Evolutionary conservation across 2,797 vertebrate species (phyloP), one percentile per base, ranked within the genome.

Genomic region (Melanogrammus aeglefinus): DNA sequence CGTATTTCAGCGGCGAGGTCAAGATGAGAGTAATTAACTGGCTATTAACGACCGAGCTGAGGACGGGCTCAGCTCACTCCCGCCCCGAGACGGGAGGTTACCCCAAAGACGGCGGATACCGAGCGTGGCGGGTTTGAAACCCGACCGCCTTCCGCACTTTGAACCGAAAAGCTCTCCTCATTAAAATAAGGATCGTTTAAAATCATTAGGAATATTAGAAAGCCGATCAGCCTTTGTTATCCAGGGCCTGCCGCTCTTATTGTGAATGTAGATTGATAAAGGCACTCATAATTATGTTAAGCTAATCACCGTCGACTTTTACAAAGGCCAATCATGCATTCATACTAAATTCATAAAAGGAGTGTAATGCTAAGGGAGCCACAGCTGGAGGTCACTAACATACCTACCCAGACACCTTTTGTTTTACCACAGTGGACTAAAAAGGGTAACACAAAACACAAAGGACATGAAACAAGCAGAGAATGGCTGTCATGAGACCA

Each of bases 11-110:
- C 39, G 75, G 85, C 88, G 90, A 12, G 93, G 94, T 94, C 89
- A 91, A 93, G 89, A 90, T 86, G 90, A 88, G 87, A 90, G 88
- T 92, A 93, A 93, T 94, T 94, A 92, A 90, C 86, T 79, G 85
- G 84, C 77, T 90, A 87, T 91, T 90, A 91, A 88, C 85, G 69
- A 74, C 75, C 63, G 24, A 4, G 63, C 63, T 63, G 57, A 24
- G n/a, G 57, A 8, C 21, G 57, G n/a, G 57, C 57, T 7, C 57
- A 4, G 82, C 80, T 88, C 47, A 76, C 86, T 81, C 78, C 77
- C 86, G 82, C 18, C 16, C 16, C 47, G 47, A 57, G 47, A 21
- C 47, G 18, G 14, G 16, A 21, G 47, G 47, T 21, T 57, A 14
- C 4, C 47, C 47, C 6, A 16, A 18, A 57, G 47, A 21, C 18